Evolutionary conservation across 1,140 invertebrate genomes (phyloP).

Genomic region (Conopomorpha cramerella): DNA sequence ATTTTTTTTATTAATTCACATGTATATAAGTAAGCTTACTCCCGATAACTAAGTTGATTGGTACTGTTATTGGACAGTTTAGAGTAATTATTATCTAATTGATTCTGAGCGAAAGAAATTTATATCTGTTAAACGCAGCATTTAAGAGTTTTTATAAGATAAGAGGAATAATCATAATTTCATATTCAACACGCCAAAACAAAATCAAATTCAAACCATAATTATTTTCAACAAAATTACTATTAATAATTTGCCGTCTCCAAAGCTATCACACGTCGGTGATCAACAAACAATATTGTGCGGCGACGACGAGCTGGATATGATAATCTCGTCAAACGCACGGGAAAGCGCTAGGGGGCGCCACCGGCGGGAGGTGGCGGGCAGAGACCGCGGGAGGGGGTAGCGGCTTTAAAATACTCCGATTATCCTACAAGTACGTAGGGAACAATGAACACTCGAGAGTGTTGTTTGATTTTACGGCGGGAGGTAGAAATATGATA

Average conservation of each 20-base stretch:
- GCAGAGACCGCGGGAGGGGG: conserved; percentile 17
- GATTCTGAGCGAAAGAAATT: neutral
- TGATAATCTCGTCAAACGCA: conserved; percentile 59
- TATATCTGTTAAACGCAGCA: neutral
- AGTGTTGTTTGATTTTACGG: conserved; percentile 36
- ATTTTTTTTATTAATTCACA: conserved; percentile 1
- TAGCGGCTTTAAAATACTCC: conserved; percentile 53
- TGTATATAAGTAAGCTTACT: too few relatives aligned
- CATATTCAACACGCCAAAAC: too few relatives aligned
- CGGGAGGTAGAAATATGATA: conserved; percentile 4
- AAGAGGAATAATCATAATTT: too few relatives aligned
- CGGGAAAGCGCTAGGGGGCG: conserved; percentile 34
- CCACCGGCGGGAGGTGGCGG: conserved; percentile 2
- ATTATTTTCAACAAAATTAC: too few relatives aligned
- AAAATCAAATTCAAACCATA: too few relatives aligned
- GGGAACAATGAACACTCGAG: too few relatives aligned
- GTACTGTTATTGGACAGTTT: too few relatives aligned
- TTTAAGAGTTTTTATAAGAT: neutral
- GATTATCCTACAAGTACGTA: too few relatives aligned
- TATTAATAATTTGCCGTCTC: conserved; percentile 10
- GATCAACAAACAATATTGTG: conserved; percentile 47
- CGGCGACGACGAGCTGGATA: conserved; percentile 48
- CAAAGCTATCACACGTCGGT: conserved; percentile 12
- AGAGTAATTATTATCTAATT: too few relatives aligned
- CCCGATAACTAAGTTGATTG: too few relatives aligned